Base-by-base conservation (phyloP, 2,797 vertebrate species). In the Lepilemur septentrionalis region DNA sequence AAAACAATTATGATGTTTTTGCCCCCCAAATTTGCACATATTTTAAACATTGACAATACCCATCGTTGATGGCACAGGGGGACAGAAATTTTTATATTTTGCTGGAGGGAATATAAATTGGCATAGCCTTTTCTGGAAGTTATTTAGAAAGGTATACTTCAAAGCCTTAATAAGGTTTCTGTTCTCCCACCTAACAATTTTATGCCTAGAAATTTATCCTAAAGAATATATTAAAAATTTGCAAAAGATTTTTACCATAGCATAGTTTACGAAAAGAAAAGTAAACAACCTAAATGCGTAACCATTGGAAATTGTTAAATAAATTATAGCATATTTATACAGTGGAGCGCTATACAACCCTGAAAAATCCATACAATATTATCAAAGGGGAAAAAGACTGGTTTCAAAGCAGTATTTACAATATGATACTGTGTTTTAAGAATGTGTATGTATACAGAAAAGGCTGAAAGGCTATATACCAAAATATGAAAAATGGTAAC, bases 131-230 rank as follows among this genome's bases (percentile, higher is more conserved):
- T 89, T 95, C 59, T 93, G 61, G 61, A 91, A 93, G 59, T 30
- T 23, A 78, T 84, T 73, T 81, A 69, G 55, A 10, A 70, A 85
- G 15, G 72, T 89, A n/a, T 32, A 65, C 59, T 80, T 28, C 80
- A 90, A 94, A 92, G 41, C 43, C 73, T 75, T 85, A 88, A 38
- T 67, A 93, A 69, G 61, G 52, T 91, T 90, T 22, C 57, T 69
- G 55, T 72, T 52, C 22, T 93, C 43, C 85, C 38, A 70, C 14
- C 52, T 13, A 87, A 20, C 8, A 81, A 92, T 94, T 67, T 35
- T 83, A 43, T 92, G 69, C 55, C 52, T 89, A 85, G 13, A 57
- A 89, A 86, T 89, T 80, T 96, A 69, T 81, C 67, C n/a, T 86
- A 69, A 59, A 76, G 4, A 83, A 93, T 78, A 46, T 67, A 57